Percentiles rank a stretch among this genome's conserved stretches.
These are phyloP conservation scores for Jaculus jaculus DNA, from an alignment of 2,113 vertebrate species.

Conservation along the genomic window DNA sequence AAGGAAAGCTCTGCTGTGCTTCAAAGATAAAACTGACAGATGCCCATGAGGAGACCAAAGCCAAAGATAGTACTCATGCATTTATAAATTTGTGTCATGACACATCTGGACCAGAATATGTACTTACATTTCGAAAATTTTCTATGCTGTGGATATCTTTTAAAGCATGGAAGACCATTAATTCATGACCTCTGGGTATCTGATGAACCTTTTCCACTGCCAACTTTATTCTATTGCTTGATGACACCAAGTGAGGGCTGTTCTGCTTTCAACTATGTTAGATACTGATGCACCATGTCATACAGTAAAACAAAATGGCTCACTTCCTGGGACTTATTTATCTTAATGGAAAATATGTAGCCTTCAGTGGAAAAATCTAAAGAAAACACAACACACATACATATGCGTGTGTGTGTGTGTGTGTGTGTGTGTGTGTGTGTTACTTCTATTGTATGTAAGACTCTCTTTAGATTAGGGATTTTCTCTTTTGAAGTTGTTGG, in stretches of 20 bases:
- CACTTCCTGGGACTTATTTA: background rate
- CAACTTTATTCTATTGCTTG: background rate
- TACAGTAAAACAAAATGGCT: background rate
- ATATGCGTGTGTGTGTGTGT: background rate
- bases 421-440: background rate
- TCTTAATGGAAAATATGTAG: background rate
- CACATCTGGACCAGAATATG: background rate
- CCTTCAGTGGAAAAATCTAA: background rate
- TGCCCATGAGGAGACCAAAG: constrained; percentile 34
- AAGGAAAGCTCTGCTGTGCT: background rate
- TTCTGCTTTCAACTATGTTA: background rate
- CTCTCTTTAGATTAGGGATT: background rate
- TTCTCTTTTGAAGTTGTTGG: background rate
- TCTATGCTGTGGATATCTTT: background rate
- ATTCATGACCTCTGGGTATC: background rate
- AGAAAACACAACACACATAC: background rate
- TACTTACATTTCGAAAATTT: background rate
- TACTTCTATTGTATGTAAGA: background rate
- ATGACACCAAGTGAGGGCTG: background rate
- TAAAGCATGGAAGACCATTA: background rate
- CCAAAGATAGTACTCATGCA: constrained; percentile 55
- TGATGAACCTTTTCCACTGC: background rate
- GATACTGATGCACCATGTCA: background rate
- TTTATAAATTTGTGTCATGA: constrained; percentile 49
- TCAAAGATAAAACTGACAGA: constrained; percentile 62